Evolutionary conservation across 1,140 invertebrate species (phyloP), one percentile per base, ranked within the genome.

Genomic region (Latrodectus geometricus): DNA sequence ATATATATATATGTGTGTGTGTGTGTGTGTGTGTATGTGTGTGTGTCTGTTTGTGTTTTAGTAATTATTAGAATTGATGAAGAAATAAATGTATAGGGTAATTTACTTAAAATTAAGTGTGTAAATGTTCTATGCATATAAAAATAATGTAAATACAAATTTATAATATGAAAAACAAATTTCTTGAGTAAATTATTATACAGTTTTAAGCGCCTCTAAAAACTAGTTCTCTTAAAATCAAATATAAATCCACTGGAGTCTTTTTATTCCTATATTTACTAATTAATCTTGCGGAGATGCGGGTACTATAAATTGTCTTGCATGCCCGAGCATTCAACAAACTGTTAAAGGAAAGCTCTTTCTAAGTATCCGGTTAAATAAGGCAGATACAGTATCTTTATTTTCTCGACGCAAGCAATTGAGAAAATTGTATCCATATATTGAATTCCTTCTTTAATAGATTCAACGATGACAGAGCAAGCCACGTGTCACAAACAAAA

Each of bases 271-370:
- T 61, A 79, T 68, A 79, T 56, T 61, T 61, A 68, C 76, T 61
- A 69, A 79, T 79, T 61, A 79, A 79, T 79, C 21, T 49, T 79
- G 61, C 61, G 76, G 76, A 35, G 23, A 68, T 68, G 65, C 48
- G 76, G 76, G 76, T 68, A 79, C 35, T 79, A 79, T 79, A n/a
- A 61, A n/a, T 61, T 50, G 7, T 23, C 68, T 20, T 49, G 76
- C 76, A 68, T 79, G 23, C 35, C 49, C 50, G 76, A 79, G 20
- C 35, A 61, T 79, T 79, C 66, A 79, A 79, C 76, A 79, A 79
- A 79, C 76, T 79, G 65, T 79, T 79, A 79, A 79, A 79, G 68
- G 76, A 35, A 68, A 68, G 56, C 68, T 79, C 76, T 79, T 79
- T 61, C 76, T 68, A 61, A 35, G 35, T 35, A 68, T 61, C 61